These are phyloP conservation scores for Zosterops hypoxanthus DNA, from an alignment of 2,113 vertebrate genomes.

Conservation along the genomic window DNA sequence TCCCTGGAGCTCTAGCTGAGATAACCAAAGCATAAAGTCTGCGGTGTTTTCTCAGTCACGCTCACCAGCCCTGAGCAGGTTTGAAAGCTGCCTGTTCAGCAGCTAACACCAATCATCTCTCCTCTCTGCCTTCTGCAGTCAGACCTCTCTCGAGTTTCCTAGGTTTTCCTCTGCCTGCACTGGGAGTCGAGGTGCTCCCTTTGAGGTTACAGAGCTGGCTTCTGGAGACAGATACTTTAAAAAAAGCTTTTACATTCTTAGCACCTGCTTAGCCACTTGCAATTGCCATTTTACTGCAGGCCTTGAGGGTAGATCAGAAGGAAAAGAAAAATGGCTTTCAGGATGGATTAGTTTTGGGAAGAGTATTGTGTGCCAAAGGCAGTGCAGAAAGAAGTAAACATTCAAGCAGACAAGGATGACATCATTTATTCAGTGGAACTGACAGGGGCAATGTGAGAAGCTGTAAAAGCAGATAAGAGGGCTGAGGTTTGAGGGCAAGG, in stretches of 20 bases:
- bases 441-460: constrained; percentile 55
- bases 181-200: neutral
- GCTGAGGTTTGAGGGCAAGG: constrained; percentile 21
- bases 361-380: constrained; percentile 38
- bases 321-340: constrained; percentile 54
- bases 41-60: fast-evolving
- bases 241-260: neutral
- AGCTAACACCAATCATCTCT: neutral
- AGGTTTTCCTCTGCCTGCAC: fast-evolving
- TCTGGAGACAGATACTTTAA: neutral
- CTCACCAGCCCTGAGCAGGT: neutral
- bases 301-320: neutral
- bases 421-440: constrained; percentile 58
- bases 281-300: neutral
- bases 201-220: neutral
- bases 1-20: neutral
- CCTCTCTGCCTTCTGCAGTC: neutral
- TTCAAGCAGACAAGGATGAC: constrained; percentile 43
- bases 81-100: neutral
- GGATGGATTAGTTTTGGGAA: constrained; percentile 59
- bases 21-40: fast-evolving
- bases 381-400: constrained; percentile 45
- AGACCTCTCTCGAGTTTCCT: neutral
- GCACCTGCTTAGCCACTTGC: constrained; percentile 38
- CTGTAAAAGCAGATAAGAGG: constrained; percentile 60